These are phyloP conservation scores for Panulirus ornatus DNA, from an alignment of 1,140 invertebrate genomes.

Conservation along the genomic window DNA sequence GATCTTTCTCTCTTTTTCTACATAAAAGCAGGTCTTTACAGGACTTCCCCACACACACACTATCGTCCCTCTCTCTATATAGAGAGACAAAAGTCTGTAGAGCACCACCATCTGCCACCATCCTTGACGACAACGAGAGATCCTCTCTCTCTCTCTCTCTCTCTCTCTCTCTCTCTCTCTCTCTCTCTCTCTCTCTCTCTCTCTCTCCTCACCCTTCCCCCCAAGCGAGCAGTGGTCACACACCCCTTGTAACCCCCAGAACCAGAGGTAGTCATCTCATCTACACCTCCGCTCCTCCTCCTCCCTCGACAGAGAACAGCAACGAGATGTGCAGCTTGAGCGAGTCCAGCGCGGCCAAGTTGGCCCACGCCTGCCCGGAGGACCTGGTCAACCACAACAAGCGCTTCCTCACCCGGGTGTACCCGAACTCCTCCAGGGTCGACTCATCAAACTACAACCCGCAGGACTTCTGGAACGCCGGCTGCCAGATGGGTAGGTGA, in stretches of 20 bases:
- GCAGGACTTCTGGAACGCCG: constrained; percentile 82
- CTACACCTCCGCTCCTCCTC: too few relatives aligned
- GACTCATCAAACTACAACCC: constrained; percentile 83
- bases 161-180: constrained; percentile 15
- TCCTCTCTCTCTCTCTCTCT: neutral
- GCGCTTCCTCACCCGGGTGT: constrained; percentile 80
- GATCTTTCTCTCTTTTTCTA: too few relatives aligned
- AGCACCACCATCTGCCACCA: too few relatives aligned
- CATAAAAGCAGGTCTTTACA: too few relatives aligned
- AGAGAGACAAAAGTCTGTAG: too few relatives aligned
- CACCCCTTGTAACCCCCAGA: neutral
- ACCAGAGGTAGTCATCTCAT: neutral
- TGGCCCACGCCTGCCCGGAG: constrained; percentile 79
- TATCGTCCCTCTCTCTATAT: too few relatives aligned
- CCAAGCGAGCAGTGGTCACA: neutral
- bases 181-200: constrained; percentile 21
- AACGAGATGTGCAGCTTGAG: constrained; percentile 74
- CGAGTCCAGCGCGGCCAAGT: constrained; percentile 76
- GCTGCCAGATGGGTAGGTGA: constrained; percentile 82
- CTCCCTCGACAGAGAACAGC: constrained; percentile 30
- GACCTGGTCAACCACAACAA: constrained; percentile 82
- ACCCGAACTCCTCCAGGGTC: constrained; percentile 80
- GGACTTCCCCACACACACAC: too few relatives aligned
- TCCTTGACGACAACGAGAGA: neutral
- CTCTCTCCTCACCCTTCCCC: neutral